Evolutionary conservation across 2,888 invertebrate species (phyloP).

Genomic region (Sarcophaga rosellei): DNA sequence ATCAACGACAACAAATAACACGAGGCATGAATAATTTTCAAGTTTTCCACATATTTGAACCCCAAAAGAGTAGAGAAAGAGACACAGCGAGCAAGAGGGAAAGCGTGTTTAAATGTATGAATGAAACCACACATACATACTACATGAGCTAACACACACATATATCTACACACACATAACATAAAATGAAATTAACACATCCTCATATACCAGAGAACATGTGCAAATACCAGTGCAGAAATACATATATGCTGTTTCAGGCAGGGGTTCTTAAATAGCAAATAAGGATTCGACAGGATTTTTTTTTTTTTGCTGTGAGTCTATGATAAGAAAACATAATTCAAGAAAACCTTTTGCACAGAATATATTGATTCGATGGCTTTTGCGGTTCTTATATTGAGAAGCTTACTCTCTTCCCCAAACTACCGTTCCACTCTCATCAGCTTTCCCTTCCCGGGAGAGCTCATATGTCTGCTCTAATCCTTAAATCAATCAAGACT

Average conservation of each 20-base stretch:
- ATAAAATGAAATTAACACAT: neutral
- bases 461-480: too few relatives aligned
- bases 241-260: neutral
- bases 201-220: neutral
- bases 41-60: conserved; percentile 58
- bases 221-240: neutral
- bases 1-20: conserved; percentile 27
- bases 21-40: conserved; percentile 44
- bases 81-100: neutral
- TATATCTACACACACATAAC: too few relatives aligned
- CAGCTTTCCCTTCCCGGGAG: too few relatives aligned
- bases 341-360: too few relatives aligned
- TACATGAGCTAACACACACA: neutral
- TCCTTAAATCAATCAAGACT: too few relatives aligned
- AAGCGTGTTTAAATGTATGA: neutral
- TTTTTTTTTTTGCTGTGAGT: neutral
- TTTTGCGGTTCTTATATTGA: too few relatives aligned
- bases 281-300: neutral
- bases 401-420: too few relatives aligned
- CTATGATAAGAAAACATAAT: too few relatives aligned
- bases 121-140: neutral
- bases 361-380: too few relatives aligned
- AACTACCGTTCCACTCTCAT: too few relatives aligned
- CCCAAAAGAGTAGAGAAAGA: conserved; percentile 20
- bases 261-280: neutral